These are phyloP conservation scores for Andricus quercusramuli DNA, from an alignment of 2,888 invertebrate species.

Conservation along the genomic window DNA sequence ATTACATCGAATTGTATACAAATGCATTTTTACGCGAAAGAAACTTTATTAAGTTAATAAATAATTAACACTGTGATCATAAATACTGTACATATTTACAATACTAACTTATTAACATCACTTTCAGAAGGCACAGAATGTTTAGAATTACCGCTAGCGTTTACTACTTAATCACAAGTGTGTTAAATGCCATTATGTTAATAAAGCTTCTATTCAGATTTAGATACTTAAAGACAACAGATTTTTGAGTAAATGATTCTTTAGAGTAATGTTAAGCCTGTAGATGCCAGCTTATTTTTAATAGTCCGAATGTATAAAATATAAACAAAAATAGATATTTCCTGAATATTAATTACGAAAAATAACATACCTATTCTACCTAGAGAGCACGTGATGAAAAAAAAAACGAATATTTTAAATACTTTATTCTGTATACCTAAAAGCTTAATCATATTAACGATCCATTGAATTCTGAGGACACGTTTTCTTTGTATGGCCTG, in stretches of 20 bases:
- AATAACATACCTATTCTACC: not conserved
- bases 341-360: not conserved
- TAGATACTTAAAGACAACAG: not conserved
- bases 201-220: not conserved
- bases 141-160: not conserved
- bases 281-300: not conserved
- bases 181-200: not conserved
- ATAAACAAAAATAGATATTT: not conserved
- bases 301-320: not conserved
- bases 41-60: conserved; percentile 26
- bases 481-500: conserved; percentile 78
- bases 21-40: not conserved
- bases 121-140: not conserved
- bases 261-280: not conserved
- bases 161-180: not conserved
- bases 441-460: conserved; percentile 39
- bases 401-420: not conserved
- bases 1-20: not conserved
- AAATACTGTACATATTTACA: conserved; percentile 11
- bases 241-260: not conserved
- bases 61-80: not conserved
- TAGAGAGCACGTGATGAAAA: not conserved
- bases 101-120: not conserved
- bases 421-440: not conserved
- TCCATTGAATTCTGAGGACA: conserved; percentile 75